Conservation (phyloP, 2,113 vertebrate genomes). For the Ochotona curzoniae region DNA sequence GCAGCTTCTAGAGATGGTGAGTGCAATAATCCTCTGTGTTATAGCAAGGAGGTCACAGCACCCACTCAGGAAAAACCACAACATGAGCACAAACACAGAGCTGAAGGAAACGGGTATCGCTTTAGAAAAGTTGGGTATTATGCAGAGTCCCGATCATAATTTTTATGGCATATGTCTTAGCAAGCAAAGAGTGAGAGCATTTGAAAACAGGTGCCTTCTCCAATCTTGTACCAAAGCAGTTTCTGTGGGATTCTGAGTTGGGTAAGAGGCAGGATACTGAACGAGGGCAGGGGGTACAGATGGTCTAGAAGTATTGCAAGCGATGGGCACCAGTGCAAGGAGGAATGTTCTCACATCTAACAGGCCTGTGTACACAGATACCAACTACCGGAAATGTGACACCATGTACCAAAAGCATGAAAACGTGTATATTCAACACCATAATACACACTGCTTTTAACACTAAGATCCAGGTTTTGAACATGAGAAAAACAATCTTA, state of each 20-base stretch:
- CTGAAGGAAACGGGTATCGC: not conserved
- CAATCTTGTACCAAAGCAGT: not conserved
- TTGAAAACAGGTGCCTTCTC: not conserved
- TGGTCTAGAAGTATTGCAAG: not conserved
- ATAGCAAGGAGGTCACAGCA: not conserved
- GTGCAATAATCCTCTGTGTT: not conserved
- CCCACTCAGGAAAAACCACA: constrained; percentile 31
- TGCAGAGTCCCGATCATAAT: not conserved
- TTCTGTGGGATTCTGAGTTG: not conserved
- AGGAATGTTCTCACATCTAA: not conserved
- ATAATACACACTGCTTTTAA: no score
- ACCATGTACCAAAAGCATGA: not conserved
- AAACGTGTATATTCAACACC: not conserved
- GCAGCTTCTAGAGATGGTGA: not conserved
- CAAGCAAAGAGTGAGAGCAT: not conserved
- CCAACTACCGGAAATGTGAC: not conserved
- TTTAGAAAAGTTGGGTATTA: not conserved
- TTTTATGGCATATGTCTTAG: not conserved
- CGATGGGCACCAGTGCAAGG: not conserved
- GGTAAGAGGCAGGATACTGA: not conserved
- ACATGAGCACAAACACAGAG: constrained; percentile 33
- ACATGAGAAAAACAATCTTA: not conserved
- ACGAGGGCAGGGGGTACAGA: not conserved
- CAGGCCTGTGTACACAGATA: not conserved
- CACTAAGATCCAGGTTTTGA: not conserved